These are phyloP conservation scores for Lithobates pipiens DNA, from an alignment of 2,797 vertebrate species.

Conservation along the genomic window DNA sequence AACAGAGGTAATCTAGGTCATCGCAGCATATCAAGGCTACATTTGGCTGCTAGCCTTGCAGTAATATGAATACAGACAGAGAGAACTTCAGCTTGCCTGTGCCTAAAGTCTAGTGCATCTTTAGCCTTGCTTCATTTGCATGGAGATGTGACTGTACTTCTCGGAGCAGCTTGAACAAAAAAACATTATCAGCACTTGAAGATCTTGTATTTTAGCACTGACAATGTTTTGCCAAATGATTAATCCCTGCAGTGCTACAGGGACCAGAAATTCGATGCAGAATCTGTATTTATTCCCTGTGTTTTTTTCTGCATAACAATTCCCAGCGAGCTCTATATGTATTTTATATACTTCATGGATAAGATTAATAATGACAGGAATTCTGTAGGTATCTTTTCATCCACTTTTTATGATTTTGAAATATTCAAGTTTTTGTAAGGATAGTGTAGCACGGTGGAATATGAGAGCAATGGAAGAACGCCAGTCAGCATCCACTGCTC, in stretches of 20 bases:
- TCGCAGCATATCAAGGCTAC: neutral
- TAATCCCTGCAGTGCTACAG: slow-evolving; percentile 61
- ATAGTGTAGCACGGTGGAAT: slow-evolving; percentile 6
- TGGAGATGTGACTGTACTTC: slow-evolving; percentile 47
- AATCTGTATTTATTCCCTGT: slow-evolving; percentile 56
- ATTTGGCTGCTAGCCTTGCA: neutral
- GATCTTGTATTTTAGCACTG: slow-evolving; percentile 57
- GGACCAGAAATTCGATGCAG: slow-evolving; percentile 54
- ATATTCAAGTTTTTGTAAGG: slow-evolving; percentile 36
- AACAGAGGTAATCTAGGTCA: slow-evolving; percentile 23
- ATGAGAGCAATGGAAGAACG: slow-evolving; percentile 11
- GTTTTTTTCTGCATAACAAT: slow-evolving; percentile 59
- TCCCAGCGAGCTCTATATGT: slow-evolving; percentile 50
- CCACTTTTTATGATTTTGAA: slow-evolving; percentile 53
- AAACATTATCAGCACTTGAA: slow-evolving; percentile 61
- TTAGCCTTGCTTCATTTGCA: slow-evolving; percentile 52
- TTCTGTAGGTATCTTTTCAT: slow-evolving; percentile 57
- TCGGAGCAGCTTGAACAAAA: slow-evolving; percentile 55
- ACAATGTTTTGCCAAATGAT: slow-evolving; percentile 62
- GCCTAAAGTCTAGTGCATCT: slow-evolving; percentile 24
- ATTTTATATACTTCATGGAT: slow-evolving; percentile 54
- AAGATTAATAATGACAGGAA: slow-evolving; percentile 59
- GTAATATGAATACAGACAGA: neutral
- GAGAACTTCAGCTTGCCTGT: neutral
- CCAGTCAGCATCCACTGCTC: neutral